Evolutionary conservation across 1,140 invertebrate genomes (phyloP).

Genomic region (Sminthurides bifidus): DNA sequence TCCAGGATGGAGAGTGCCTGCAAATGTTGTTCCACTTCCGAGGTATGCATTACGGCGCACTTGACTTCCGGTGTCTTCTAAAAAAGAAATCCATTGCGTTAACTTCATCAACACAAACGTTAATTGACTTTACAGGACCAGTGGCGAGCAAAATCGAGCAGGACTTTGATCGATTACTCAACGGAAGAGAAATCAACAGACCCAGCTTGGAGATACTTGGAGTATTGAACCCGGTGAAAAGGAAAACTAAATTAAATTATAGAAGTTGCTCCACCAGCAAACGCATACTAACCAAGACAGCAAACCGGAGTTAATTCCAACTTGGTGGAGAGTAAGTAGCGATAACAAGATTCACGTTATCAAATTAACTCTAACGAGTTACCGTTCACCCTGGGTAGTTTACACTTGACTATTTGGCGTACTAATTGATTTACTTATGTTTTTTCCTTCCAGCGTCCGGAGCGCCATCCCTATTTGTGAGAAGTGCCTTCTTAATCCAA

Average conservation of each 20-base stretch:
- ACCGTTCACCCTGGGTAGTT: neutral
- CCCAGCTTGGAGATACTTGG: conserved; percentile 68
- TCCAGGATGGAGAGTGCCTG: conserved; percentile 68
- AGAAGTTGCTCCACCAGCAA: conserved; percentile 57
- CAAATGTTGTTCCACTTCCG: conserved; percentile 79
- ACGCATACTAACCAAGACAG: neutral
- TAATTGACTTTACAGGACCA: conserved; percentile 43
- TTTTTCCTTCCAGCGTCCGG: neutral
- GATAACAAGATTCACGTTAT: neutral
- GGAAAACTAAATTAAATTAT: conserved; percentile 56
- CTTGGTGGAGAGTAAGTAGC: neutral
- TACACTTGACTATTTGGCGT: neutral
- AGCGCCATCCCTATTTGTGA: neutral
- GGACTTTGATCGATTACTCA: conserved; percentile 61
- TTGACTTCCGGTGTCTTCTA: too few species aligned
- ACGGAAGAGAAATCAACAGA: conserved; percentile 54
- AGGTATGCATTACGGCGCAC: conserved; percentile 42
- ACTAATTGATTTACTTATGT: conserved; percentile 1
- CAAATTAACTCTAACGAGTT: neutral
- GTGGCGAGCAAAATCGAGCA: conserved; percentile 60
- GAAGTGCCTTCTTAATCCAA: neutral
- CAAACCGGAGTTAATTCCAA: neutral
- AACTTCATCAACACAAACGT: neutral
- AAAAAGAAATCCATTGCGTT: conserved; percentile 3
- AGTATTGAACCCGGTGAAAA: conserved; percentile 51